Conservation (phyloP, 2,888 invertebrate genomes). For the Pterostichus madidus region DNA sequence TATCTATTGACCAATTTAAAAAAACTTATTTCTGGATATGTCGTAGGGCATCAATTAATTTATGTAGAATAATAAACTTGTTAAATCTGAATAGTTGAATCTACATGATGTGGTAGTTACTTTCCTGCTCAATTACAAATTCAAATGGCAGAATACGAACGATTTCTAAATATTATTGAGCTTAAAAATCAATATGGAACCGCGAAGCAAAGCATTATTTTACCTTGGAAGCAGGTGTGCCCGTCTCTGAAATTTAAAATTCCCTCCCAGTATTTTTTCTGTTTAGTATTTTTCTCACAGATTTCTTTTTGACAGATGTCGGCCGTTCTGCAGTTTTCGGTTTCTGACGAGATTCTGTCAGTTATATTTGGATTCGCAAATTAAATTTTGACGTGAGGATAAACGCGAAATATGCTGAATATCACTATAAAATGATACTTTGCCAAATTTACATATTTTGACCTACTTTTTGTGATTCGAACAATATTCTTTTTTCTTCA, state of each 20-base stretch:
- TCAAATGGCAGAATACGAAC: not conserved
- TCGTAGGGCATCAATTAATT: no score
- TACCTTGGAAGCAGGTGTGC: slow-evolving; percentile 11
- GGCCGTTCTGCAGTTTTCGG: not conserved
- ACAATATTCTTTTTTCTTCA: no score
- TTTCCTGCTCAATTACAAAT: no score
- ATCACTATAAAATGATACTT: no score
- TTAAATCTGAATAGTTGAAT: no score
- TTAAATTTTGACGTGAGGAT: slow-evolving; percentile 13
- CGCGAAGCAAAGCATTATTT: slow-evolving; percentile 8
- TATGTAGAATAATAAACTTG: no score
- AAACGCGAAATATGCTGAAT: not conserved
- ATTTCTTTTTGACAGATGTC: slow-evolving; percentile 30
- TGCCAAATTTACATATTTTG: no score
- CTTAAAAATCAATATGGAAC: slow-evolving; percentile 9
- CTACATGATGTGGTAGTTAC: no score
- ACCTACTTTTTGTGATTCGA: no score
- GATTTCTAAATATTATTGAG: slow-evolving; percentile 31
- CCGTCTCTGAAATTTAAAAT: slow-evolving; percentile 15
- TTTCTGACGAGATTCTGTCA: slow-evolving; percentile 42
- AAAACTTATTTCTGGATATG: no score
- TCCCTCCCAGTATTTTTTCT: slow-evolving; percentile 41
- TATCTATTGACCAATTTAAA: no score
- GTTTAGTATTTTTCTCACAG: slow-evolving; percentile 34
- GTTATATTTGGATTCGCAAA: slow-evolving; percentile 26